Base-by-base conservation (phyloP, 1,140 invertebrate species). In the Drosophila repletoides region DNA sequence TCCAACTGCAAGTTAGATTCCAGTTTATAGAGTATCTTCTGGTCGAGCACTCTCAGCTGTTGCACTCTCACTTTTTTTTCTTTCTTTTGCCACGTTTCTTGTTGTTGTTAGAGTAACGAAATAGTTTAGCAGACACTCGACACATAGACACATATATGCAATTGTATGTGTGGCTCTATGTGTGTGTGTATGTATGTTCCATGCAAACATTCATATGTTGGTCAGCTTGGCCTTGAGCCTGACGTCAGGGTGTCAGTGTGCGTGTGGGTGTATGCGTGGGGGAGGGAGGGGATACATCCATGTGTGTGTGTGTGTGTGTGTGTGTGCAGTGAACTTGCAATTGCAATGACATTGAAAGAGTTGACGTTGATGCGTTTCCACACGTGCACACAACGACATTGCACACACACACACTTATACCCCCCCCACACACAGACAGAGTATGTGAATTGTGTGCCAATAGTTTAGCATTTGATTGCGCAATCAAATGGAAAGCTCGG, bases 321-420 rank as follows among this genome's bases (percentile, higher is more conserved):
- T 28, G 43, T 41, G 24, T 31, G 46, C 5, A 17, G 38, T 43
- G 49, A 76, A 65, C 64, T 73, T 77, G 77, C 65, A 71, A 59
- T 71, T 74, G 70, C 59, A 84, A 72, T 84, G 79, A 79, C 79
- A 83, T 84, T 86, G 79, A 83, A 86, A 83, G 65, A 74, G 56
- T 41, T 56, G 76, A 56, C 59, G 63, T 56, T 51, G 72, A 75
- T 73, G 65, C 56, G 72, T 34, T 63, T 51, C 12, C 41, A 41
- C 19, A 40, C 14, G 15, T 7, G 15, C 12, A 17, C 21, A 34
- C 5, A 24, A 2, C n/a, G n/a, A n/a, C n/a, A n/a, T n/a, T n/a
- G n/a, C 21, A 40, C 7, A 29, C 3, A 12, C 34, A 28, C 12
- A 28, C 2, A 26, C 7, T 3, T 26, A 29, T 5, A 60, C 34